phyloP scores from a whole-genome alignment of 2,888 invertebrate genomes.

The Eupithecia pulchellata region DNA sequence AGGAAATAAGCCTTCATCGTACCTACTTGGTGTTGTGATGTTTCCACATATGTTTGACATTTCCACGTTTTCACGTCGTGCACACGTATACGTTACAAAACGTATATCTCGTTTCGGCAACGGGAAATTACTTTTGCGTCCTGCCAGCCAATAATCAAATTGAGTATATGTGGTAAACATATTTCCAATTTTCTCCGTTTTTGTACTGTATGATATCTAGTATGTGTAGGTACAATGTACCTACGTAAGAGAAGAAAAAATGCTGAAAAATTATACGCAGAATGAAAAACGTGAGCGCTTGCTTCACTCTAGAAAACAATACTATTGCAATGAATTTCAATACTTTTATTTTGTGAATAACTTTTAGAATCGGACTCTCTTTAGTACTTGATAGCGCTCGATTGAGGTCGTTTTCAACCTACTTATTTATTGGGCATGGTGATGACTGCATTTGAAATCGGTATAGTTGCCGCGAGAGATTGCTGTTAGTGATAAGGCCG shows the following conservation, averaged over 20 bases:
- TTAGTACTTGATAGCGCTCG: no score
- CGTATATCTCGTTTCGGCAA: constrained; percentile 29
- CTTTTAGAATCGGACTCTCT: background rate
- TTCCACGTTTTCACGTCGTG: constrained; percentile 10
- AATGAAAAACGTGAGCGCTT: background rate
- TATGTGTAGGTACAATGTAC: background rate
- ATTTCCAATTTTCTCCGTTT: background rate
- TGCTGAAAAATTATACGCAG: background rate
- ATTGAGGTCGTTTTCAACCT: no score
- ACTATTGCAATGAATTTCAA: background rate
- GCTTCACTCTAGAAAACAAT: background rate
- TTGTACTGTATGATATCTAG: background rate
- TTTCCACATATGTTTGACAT: constrained; percentile 26
- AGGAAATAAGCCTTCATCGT: constrained; percentile 44
- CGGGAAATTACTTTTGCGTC: constrained; percentile 32
- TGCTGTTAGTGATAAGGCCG: no score
- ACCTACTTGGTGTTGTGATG: constrained; percentile 34
- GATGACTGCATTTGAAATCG: no score
- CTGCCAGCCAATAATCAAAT: constrained; percentile 14
- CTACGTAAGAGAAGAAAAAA: no score
- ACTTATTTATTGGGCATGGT: no score
- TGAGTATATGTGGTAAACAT: constrained; percentile 1
- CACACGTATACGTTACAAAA: constrained; percentile 18
- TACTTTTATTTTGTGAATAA: background rate
- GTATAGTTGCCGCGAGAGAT: no score